Evolutionary conservation across 2,113 vertebrate genomes (phyloP), one percentile per base, ranked within the genome.

Genomic region (Corydoras sp.): DNA sequence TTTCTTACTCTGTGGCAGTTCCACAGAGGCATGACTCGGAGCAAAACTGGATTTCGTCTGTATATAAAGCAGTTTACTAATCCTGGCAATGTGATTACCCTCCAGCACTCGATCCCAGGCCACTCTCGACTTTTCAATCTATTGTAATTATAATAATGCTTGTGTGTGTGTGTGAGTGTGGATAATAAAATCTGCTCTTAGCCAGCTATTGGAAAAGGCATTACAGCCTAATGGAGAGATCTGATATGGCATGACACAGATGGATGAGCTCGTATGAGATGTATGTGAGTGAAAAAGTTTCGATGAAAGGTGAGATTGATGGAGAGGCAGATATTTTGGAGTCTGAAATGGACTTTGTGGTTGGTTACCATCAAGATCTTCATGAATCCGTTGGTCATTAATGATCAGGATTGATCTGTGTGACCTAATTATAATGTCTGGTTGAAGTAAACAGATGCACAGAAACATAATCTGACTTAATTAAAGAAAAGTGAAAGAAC

Each of bases 81-180:
- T 76, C 73, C 73, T 69, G 65, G 58, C 76, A 78, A 78, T 74
- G 78, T 66, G 83, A 87, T 85, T 86, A 87, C 30, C 69, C 68
- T 74, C 60, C 78, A 74, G 79, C 60, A 62, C 35, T 65, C 59
- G 75, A 78, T 75, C 72, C 76, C 71, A 75, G 49, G 24, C 53
- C 62, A 50, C 77, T 78, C 50, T 74, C 68, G 29, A 73, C 66
- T 75, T 82, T 78, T 85, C 76, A 80, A 69, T 77, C 78, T 71
- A 79, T 69, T 79, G 83, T 82, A 87, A 89, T 89, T 86, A 87
- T 78, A 82, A 78, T 84, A 87, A 85, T 88, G 85, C 78, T 14
- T 73, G 69, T 12, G 78, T 70, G 64, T 62, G 50, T 58, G 69
- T 75, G 66, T 18, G 49, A 64, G 11, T 62, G 35, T 43, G 35